phyloP scores from a whole-genome alignment of 2,888 invertebrate genomes.

The Sabatieria punctata region DNA sequence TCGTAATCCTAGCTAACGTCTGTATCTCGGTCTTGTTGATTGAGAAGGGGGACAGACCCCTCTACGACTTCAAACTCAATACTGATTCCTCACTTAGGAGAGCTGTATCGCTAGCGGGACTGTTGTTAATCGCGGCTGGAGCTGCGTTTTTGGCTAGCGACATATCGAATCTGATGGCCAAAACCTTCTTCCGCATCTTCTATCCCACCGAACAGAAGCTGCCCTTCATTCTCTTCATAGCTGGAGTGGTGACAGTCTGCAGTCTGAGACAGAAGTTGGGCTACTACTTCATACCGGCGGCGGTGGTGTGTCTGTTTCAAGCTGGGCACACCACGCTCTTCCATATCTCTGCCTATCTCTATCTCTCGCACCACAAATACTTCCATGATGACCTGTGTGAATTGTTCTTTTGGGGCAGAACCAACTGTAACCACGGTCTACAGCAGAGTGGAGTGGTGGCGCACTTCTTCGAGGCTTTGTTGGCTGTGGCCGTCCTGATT shows the following conservation, averaged over 20 bases:
- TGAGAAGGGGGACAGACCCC: not conserved
- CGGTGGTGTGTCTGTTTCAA: not conserved
- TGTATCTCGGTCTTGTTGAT: not conserved
- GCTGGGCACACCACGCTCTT: not conserved
- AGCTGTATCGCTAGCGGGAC: not conserved
- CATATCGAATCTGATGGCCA: constrained; percentile 2
- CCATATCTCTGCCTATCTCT: constrained; percentile 6
- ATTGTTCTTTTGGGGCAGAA: constrained; percentile 2
- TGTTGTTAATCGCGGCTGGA: not conserved
- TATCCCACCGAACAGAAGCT: constrained; percentile 7
- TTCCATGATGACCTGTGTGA: constrained; percentile 7
- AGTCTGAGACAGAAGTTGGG: not conserved
- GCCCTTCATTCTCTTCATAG: constrained; percentile 4
- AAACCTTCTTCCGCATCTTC: constrained; percentile 8
- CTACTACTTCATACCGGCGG: not conserved
- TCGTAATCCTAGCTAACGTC: not conserved
- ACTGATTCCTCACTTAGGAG: not conserved
- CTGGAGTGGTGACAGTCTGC: not conserved
- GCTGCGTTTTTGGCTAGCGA: not conserved
- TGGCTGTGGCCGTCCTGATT: no score
- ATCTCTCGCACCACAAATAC: constrained; percentile 4
- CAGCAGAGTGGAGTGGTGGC: not conserved
- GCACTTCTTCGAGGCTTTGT: constrained; percentile 6
- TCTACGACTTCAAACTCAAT: not conserved
- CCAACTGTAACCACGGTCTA: not conserved